Conservation (phyloP, 2,888 invertebrate species). For the Pycnomerus fuliginosus region DNA sequence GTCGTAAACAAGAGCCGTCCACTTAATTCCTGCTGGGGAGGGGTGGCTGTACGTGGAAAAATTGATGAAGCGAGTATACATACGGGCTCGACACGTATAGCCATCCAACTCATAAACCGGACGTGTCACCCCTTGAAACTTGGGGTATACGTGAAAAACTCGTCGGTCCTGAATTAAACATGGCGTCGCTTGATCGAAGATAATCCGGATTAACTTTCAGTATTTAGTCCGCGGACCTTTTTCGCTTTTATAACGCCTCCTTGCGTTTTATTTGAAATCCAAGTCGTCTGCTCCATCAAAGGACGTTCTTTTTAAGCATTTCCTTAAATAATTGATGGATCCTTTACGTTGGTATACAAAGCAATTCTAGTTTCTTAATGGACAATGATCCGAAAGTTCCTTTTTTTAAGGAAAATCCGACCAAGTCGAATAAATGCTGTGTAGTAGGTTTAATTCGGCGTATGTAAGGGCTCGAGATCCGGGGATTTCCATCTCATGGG, state of each 20-base stretch:
- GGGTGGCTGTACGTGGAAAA: conserved; percentile 1
- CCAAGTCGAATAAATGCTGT: no score
- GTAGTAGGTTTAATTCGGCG: not conserved
- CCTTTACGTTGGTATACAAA: no score
- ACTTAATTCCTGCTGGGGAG: conserved; percentile 1
- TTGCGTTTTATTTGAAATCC: no score
- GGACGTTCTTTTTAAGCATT: no score
- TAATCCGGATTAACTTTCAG: conserved; percentile 5
- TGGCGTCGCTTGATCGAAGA: conserved; percentile 2
- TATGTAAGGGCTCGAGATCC: not conserved
- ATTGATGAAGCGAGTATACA: not conserved
- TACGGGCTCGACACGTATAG: not conserved
- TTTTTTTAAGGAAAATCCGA: no score
- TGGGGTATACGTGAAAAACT: conserved; percentile 2
- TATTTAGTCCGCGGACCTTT: conserved; percentile 1
- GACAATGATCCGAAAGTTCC: no score
- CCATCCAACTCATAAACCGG: conserved; percentile 4
- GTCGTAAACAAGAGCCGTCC: not conserved
- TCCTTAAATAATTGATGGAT: no score
- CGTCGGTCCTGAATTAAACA: conserved; percentile 8
- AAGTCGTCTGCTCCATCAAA: no score
- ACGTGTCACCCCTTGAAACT: conserved; percentile 1
- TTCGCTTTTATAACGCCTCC: conserved; percentile 1
- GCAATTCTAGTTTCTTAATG: no score
- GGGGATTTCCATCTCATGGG: not conserved